Evolutionary conservation across 2,113 vertebrate genomes (phyloP).

Genomic region (Pangasianodon hypophthalmus): DNA sequence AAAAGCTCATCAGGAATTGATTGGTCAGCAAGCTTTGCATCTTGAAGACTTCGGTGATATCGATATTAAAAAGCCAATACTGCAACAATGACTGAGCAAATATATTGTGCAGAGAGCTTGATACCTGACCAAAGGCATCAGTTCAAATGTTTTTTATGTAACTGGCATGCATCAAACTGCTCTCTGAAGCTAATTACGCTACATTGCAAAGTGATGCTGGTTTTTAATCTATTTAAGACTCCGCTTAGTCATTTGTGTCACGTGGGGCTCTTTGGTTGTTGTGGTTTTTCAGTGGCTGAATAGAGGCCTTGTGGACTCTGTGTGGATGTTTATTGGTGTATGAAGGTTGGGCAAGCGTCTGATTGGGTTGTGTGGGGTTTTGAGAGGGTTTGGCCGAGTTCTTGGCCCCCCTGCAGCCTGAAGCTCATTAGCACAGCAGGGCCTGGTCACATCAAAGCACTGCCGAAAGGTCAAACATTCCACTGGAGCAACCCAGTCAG

Average conservation of each 20-base stretch:
- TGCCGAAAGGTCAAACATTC: slow-evolving; percentile 80
- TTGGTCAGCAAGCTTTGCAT: not conserved
- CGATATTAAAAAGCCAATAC: not conserved
- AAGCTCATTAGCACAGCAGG: slow-evolving; percentile 77
- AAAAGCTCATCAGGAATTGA: not conserved
- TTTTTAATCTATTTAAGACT: slow-evolving; percentile 7
- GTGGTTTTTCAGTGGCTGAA: not conserved
- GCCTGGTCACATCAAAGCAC: slow-evolving; percentile 80
- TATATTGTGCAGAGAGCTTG: not conserved
- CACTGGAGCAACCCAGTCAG: slow-evolving; percentile 75
- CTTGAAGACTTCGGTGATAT: not conserved
- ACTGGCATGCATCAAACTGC: not conserved
- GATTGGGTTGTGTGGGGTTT: slow-evolving; percentile 20
- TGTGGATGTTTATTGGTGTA: slow-evolving; percentile 7
- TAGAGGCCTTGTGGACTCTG: not conserved
- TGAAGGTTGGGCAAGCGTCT: not conserved
- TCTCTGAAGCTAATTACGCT: not conserved
- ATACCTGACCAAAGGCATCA: not conserved
- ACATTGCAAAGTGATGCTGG: not conserved
- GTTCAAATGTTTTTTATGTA: not conserved
- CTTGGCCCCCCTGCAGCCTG: slow-evolving; percentile 66
- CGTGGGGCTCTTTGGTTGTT: slow-evolving; percentile 5
- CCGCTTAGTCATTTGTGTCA: not conserved
- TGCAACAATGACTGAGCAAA: not conserved
- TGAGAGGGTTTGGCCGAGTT: slow-evolving; percentile 65